Base-by-base conservation (phyloP, 2,888 invertebrate genomes). In the Plagiodera versicolora region DNA sequence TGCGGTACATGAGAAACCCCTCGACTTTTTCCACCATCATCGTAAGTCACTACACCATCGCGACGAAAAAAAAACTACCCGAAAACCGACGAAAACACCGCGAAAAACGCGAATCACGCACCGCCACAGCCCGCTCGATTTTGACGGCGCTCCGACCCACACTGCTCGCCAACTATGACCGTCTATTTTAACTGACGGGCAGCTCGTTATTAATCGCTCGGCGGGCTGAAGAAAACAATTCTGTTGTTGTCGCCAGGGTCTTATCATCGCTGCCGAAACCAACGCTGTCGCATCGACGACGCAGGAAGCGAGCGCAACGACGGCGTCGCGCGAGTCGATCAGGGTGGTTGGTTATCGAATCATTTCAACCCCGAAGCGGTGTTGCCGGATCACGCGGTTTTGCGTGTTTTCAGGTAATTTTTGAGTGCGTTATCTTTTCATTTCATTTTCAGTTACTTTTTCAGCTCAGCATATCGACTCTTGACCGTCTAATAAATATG, bases 1-100 rank as follows among this genome's bases (percentile, higher is more conserved):
- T 88, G 78, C 89, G 86, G 84, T 89, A 90, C 83, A 90, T 87
- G 80, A 89, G 86, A 82, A 89, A 89, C 75, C 89, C 89, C 80
- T 90, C 90, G 77, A 89, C 89, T 76, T 89, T 86, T 84, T 90
- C 89, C 84, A 89, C 89, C 84, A 81, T 85, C 83, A 83, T 83
- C 73, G 66, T 72, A 70, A 48, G 16, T 3, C 67, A 66, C 69
- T 65, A 62, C 62, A 70, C 64, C 69, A 67, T 63, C 20, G 44
- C 44, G 44, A 53, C 44, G 44, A 59, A 49, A 52, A 49, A 53
- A 54, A 55, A 47, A 45, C 30, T 44, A 24, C 53, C 35, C 46
- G 24, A 28, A 55, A 20, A 58, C 46, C 47, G 46, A 39, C 17
- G 19, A 47, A 54, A 24, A 47, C 52, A 35, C 51, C 14, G 16